Conservation (phyloP, 2,797 vertebrate genomes). For the Tenualosa thibaudeaui region DNA sequence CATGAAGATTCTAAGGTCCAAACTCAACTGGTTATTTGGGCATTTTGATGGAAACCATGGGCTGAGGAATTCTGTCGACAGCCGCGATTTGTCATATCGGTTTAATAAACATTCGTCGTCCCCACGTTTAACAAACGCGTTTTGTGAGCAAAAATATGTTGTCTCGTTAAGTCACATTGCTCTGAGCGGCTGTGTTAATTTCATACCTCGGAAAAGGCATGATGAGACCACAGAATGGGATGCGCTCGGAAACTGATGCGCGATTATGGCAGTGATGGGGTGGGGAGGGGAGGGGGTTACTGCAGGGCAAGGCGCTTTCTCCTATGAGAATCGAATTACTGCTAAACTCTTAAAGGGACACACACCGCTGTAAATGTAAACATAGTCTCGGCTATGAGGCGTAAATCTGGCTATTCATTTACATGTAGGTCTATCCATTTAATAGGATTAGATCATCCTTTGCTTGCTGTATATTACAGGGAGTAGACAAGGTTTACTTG, state of each 20-base stretch:
- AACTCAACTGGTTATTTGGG: slow-evolving; percentile 44
- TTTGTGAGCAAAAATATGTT: neutral
- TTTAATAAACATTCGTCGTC: slow-evolving; percentile 13
- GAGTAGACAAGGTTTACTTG: neutral
- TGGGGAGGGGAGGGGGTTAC: slow-evolving; percentile 45
- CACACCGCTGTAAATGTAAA: slow-evolving; percentile 26
- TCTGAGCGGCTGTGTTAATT: slow-evolving; percentile 40
- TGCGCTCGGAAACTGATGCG: slow-evolving; percentile 61
- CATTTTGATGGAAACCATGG: slow-evolving; percentile 40
- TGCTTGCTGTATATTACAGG: neutral
- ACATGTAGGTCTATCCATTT: neutral
- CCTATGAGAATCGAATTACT: slow-evolving; percentile 65
- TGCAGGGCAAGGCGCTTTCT: slow-evolving; percentile 48
- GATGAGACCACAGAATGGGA: slow-evolving; percentile 52
- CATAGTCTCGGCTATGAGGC: neutral
- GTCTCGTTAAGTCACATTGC: slow-evolving; percentile 40
- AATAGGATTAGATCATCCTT: neutral
- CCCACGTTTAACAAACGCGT: slow-evolving; percentile 11
- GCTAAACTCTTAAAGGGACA: slow-evolving; percentile 72
- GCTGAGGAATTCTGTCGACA: slow-evolving; percentile 32
- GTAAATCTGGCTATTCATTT: neutral
- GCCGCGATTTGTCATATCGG: slow-evolving; percentile 28
- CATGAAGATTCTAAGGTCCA: slow-evolving; percentile 7
- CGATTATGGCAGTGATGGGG: slow-evolving; percentile 53
- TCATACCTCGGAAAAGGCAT: slow-evolving; percentile 51